Base-by-base conservation (phyloP, 2,113 vertebrate species). In the Conger conger region DNA sequence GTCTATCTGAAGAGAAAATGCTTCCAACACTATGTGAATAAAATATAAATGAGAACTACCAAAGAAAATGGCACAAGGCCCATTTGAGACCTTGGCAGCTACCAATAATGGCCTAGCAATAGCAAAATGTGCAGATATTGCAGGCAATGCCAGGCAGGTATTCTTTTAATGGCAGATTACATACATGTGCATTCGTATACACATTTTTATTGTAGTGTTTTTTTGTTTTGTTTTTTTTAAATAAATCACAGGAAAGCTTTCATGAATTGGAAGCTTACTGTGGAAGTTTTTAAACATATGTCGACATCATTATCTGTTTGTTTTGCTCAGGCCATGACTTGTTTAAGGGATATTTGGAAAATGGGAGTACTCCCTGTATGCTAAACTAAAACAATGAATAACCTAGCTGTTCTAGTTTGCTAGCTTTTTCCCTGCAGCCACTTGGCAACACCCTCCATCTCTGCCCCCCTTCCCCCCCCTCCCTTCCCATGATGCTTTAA, bases 401-500 rank as follows among this genome's bases (percentile, higher is more conserved):
- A 96, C 96, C 95, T 96, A 95, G 93, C 95, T 96, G 96, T 96
- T 96, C 95, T 95, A 94, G 95, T 94, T 94, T 97, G 96, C 97
- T 96, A 93, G 95, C 96, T 96, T 95, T 96, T 95, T 97, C 94
- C 94, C 95, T 95, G 96, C 96, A 96, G 97, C 97, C 97, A 96
- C 96, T 97, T 97, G 95, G 94, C 96, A 95, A 97, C 95, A 3
- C 57, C 57, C 57, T 27, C 20, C 57, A 63, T 27, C 94, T 96
- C 94, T 95, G 95, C 95, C 95, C 95, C 96, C 93, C 27, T 0
- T 6, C 68, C 27, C 35, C 77, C 88, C 89, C 87, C 84, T 86
- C 90, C 93, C 92, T 93, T 94, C 96, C 96, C 98, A 99, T 99
- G 96, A 98, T 95, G 97, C 97, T 98, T 91, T 98, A 99, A 96